Conservation (phyloP, 2,888 invertebrate genomes). For the Metacarcinus magister region DNA sequence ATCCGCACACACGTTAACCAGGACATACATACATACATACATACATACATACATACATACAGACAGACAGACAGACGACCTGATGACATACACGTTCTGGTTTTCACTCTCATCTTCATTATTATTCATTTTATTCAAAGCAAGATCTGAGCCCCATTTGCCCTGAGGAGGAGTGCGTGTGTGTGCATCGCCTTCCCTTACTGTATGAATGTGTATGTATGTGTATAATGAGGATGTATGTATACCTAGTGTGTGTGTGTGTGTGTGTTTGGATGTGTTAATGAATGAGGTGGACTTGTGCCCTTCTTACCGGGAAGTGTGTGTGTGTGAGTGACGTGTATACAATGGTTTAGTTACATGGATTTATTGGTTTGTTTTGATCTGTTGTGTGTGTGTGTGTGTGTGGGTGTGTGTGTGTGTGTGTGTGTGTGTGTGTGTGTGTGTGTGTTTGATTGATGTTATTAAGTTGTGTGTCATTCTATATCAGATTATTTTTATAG, state of each 20-base stretch:
- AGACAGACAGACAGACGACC: not conserved
- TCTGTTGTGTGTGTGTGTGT: no score
- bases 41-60: no score
- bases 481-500: no score
- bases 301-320: not conserved
- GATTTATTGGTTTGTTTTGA: no score
- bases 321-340: not conserved
- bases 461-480: no score
- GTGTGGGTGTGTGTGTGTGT: no score
- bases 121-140: constrained; percentile 16
- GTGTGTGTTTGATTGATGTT: no score
- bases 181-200: not conserved
- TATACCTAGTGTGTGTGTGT: no score
- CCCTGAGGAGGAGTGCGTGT: not conserved
- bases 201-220: not conserved
- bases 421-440: no score
- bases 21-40: no score
- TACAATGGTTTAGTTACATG: no score
- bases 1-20: not conserved
- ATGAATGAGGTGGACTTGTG: not conserved
- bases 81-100: not conserved
- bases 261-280: not conserved
- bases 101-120: not conserved
- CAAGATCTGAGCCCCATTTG: not conserved
- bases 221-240: not conserved